Evolutionary conservation across 2,888 invertebrate species (phyloP), one percentile per base, ranked within the genome.

Genomic region (Cantharis nigra): DNA sequence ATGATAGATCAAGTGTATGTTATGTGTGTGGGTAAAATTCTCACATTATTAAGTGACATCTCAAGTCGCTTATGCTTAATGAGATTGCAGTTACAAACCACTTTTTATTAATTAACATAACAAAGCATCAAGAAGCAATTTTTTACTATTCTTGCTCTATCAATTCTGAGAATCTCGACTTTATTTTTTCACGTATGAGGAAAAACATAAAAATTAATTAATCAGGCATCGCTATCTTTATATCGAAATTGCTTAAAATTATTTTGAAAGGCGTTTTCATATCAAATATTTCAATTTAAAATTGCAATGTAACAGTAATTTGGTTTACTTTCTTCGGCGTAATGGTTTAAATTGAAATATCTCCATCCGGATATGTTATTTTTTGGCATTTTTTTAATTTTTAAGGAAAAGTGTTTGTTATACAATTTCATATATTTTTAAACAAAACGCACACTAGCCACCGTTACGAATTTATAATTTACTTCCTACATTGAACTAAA

Each of bases 71-170:
- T 67, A 67, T 67, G 65, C 18, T 67, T 26, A 67, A 67, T 67
- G 23, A 67, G 65, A 67, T 67, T 67, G 18, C 65, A 67, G 65
- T 67, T 67, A 67, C 18, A 67, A 67, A 67, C 65, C n/a, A 67
- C 65, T 67, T 67, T 67, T 67, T 67, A 67, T 67, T 67, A 67
- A 67, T 67, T 67, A 67, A 67, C 65, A 67, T 67, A 67, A 67
- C 65, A 67, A 67, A 49, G 49, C 49, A 49, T 49, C n/a, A n/a
- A 49, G 49, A 67, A 67, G 23, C 9, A 13, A 67, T 26, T 67
- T 67, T 67, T 26, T 26, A n/a, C 13, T 65, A 20, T 65, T 65
- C 18, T 65, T 14, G 16, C 18, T 26, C n/a, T 67, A 23, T 67
- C 26, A 11, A 9, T 65, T 23, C 23, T 67, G 49, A 49, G 49